Evolutionary conservation across 2,797 vertebrate genomes (phyloP), one percentile per base, ranked within the genome.

Genomic region (Gephyroberyx darwinii): DNA sequence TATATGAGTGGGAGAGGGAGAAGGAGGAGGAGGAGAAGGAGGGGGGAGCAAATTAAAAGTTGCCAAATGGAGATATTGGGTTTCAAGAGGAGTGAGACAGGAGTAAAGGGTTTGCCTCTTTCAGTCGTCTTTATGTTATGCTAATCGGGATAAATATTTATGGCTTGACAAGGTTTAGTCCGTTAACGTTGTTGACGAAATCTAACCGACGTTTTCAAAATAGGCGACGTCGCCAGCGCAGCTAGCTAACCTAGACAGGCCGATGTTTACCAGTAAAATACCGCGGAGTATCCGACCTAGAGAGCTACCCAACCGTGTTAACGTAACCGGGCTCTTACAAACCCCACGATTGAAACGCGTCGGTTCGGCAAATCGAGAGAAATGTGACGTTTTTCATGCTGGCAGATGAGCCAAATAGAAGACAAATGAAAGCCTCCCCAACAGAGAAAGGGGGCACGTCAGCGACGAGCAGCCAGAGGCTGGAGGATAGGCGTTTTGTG

Each of bases 21-120:
- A 95, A 94, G 95, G 93, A 94, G 94, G 91, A 94, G 93, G 92
- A 95, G 94, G 89, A 94, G 93, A 77, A 89, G 93, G 93, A 94
- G 94, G 94, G 96, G 96, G 95, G 95, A 96, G 96, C 96, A 96
- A 96, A 98, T 98, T 97, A 98, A 98, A 97, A 97, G 95, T 98
- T 97, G 96, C 97, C 97, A 96, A 98, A 97, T 96, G 94, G 96
- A 97, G 96, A 97, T 96, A 99, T 98, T 99, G 96, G 96, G 97
- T 99, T 99, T 98, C 97, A 98, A 96, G 94, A 94, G 88, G 94
- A 95, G 95, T 94, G 93, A 95, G 93, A 94, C 93, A 91, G 92
- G 93, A 95, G 93, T 93, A 90, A 89, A 90, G 94, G 95, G 90
- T 93, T 94, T 88, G 93, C 91, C 93, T 93, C 87, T 90, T 93